Evolutionary conservation across 2,797 vertebrate genomes (phyloP), one percentile per base, ranked within the genome.

Genomic region (Heterohyrax brucei): DNA sequence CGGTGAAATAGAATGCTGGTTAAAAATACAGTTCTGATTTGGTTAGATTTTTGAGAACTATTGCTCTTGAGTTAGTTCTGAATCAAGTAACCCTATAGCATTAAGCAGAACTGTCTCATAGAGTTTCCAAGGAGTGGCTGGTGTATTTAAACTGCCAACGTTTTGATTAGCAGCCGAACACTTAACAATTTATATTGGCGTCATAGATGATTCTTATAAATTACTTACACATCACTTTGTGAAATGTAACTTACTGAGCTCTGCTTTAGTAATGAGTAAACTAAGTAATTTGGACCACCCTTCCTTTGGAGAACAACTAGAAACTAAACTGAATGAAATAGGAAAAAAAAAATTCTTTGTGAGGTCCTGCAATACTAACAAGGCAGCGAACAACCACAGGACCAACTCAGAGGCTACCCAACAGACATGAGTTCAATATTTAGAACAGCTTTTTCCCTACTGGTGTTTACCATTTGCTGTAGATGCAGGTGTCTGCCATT

Each of bases 101-200:
- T 16, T 14, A 16, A 56, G 12, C 18, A 56, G 53, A 56, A 16
- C 53, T 12, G 13, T 13, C 53, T 16, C 53, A 56, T 56, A 56
- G 53, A 16, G 53, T 56, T 56, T 56, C 53, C 53, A 56, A 56
- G 53, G 53, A 56, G 53, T 16, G 13, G 53, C 53, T 56, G 53
- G 53, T 56, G 53, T 12, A 56, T 56, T 56, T 16, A 56, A 56
- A 56, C 53, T 56, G 53, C 53, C 53, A 16, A 56, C 53, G 13
- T 56, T 56, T 56, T 56, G 53, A 16, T 56, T 56, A 56, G 53
- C 53, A 86, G 50, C 91, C 66, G 30, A 93, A 56, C 68, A 87
- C 91, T 91, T 93, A 89, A 16, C 50, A 87, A 89, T 95, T 95
- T 96, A 89, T 84, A 87, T 30, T 22, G 48, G 6, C 33, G 73